These are phyloP conservation scores for Hemicordylus capensis DNA, from an alignment of 2,113 vertebrate species.

Conservation along the genomic window DNA sequence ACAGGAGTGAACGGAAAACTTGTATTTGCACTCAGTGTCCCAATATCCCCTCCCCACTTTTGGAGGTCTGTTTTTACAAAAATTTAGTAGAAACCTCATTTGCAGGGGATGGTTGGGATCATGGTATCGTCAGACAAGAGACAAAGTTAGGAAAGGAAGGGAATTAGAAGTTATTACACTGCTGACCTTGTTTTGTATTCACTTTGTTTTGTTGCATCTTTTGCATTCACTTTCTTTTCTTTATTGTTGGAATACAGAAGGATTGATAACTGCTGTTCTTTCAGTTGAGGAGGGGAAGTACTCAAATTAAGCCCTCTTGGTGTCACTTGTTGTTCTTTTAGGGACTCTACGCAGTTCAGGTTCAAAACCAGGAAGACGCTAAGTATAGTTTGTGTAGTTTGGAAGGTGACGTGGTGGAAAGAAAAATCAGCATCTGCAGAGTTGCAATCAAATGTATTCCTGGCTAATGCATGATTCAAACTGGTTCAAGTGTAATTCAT, in stretches of 20 bases:
- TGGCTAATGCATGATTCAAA: accelerated
- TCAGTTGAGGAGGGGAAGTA: background rate
- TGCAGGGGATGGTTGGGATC: background rate
- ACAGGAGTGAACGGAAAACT: background rate
- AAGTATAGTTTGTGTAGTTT: background rate
- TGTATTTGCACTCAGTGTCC: background rate
- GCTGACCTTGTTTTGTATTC: background rate
- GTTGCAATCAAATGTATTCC: accelerated
- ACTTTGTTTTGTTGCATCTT: background rate
- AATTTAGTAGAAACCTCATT: background rate
- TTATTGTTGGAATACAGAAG: background rate
- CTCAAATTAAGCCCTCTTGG: background rate
- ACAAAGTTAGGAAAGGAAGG: background rate
- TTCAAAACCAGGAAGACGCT: background rate
- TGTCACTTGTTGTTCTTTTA: background rate
- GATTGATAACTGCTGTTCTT: background rate
- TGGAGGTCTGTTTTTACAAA: background rate
- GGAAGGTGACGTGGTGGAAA: background rate
- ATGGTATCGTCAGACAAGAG: background rate
- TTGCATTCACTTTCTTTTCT: too few species aligned
- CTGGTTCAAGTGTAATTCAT: accelerated
- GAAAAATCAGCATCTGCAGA: background rate
- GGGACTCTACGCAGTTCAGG: background rate
- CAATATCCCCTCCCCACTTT: background rate
- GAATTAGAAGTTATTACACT: background rate